These are phyloP conservation scores for Tragopan temminckii DNA, from an alignment of 2,797 vertebrate species.

Conservation along the genomic window DNA sequence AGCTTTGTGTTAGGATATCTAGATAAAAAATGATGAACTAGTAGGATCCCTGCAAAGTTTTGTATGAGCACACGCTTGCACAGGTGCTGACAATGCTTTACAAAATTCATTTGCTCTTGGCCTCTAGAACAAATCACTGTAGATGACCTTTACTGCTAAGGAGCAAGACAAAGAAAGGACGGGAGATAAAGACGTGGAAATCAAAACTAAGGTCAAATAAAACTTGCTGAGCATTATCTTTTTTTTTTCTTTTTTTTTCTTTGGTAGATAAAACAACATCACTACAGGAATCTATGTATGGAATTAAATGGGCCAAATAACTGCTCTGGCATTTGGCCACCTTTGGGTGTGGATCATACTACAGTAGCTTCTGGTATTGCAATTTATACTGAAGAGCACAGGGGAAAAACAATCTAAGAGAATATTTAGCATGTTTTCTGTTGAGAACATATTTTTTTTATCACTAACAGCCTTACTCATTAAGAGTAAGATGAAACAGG, in stretches of 20 bases:
- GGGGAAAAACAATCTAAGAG: conserved; percentile 11
- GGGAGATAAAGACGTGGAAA: conserved; percentile 10
- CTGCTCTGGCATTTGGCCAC: background rate
- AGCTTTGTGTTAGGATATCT: background rate
- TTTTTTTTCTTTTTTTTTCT: background rate
- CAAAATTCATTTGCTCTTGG: conserved; percentile 28
- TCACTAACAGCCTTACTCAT: conserved; percentile 4
- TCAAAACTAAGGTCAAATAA: conserved; percentile 27
- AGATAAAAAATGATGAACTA: background rate
- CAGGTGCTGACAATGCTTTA: conserved; percentile 34
- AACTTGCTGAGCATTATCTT: conserved; percentile 34
- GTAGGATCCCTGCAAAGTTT: background rate
- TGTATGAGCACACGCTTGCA: background rate
- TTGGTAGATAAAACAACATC: background rate
- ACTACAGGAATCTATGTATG: background rate
- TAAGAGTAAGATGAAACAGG: background rate
- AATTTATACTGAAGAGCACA: conserved; percentile 56
- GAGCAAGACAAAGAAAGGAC: conserved; percentile 21
- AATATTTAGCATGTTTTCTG: conserved; percentile 50
- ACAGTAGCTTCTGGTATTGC: conserved; percentile 31
- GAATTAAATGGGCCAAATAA: background rate
- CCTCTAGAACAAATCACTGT: background rate
- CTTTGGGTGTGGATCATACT: conserved; percentile 34
- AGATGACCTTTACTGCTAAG: conserved; percentile 40
- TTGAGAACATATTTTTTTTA: background rate